Evolutionary conservation across 2,797 vertebrate species (phyloP).

Genomic region (Paratrypauchen microcephalus): DNA sequence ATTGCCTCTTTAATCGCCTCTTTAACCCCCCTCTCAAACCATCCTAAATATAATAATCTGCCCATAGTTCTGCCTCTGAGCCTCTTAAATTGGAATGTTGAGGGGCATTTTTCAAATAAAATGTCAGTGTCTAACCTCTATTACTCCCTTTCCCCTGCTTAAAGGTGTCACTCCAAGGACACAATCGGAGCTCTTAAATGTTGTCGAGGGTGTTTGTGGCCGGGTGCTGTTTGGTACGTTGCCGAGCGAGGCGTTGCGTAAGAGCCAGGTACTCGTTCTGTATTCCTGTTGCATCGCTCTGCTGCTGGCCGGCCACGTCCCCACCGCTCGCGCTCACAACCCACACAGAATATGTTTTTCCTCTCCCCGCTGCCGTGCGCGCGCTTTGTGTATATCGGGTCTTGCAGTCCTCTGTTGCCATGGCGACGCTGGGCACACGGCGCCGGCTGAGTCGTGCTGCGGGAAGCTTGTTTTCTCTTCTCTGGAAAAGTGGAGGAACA

Average conservation of each 20-base stretch:
- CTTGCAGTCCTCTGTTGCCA: conserved; percentile 80
- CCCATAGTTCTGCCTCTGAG: too few species aligned
- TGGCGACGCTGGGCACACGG: conserved; percentile 78
- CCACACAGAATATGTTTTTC: conserved; percentile 57
- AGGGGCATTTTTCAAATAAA: too few species aligned
- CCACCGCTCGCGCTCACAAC: conserved; percentile 47
- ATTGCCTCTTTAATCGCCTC: too few species aligned
- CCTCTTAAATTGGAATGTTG: too few species aligned
- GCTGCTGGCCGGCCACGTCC: conserved; percentile 68
- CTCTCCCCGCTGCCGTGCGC: conserved; percentile 14
- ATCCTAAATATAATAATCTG: too few species aligned
- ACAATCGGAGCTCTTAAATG: not conserved
- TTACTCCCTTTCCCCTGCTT: not conserved
- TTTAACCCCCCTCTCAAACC: too few species aligned
- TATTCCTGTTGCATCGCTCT: conserved; percentile 80
- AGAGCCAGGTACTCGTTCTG: conserved; percentile 73
- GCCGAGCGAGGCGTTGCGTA: conserved; percentile 74
- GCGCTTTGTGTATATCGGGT: conserved; percentile 54
- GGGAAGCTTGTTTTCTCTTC: conserved; percentile 68
- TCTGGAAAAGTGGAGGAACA: conserved; percentile 48
- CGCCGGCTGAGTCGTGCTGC: conserved; percentile 76
- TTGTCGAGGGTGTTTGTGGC: not conserved
- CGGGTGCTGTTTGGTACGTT: conserved; percentile 36
- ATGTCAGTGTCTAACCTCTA: too few species aligned
- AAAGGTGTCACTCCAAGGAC: conserved; percentile 4